phyloP scores from a whole-genome alignment of 2,113 vertebrate species.

The Amphiprion percula region DNA sequence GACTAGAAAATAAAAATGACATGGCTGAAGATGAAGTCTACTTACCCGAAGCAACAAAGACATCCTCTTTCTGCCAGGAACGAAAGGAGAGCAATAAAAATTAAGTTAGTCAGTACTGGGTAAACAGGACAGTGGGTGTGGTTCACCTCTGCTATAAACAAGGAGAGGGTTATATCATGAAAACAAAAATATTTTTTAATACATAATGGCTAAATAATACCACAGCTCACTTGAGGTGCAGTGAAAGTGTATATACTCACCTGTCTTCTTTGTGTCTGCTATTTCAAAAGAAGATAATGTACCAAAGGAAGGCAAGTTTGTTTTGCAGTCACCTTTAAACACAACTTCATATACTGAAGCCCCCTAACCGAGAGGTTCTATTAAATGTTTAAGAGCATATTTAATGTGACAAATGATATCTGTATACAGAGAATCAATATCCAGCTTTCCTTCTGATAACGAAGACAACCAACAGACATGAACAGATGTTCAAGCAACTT shows the following conservation, averaged over 20 bases:
- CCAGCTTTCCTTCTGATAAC: not conserved
- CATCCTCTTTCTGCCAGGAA: constrained; percentile 84
- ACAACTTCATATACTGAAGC: not conserved
- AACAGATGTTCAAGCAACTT: not conserved
- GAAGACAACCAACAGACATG: not conserved
- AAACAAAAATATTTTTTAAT: constrained; percentile 23
- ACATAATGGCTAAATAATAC: constrained; percentile 21
- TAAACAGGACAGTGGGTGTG: constrained; percentile 38
- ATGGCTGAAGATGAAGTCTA: constrained; percentile 53
- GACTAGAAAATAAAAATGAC: constrained; percentile 14
- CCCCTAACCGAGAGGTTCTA: too few species aligned
- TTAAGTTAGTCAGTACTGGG: constrained; percentile 65
- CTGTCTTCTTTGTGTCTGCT: not conserved
- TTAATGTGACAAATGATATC: too few species aligned
- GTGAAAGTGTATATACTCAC: constrained; percentile 6
- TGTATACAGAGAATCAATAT: not conserved
- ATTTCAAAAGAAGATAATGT: too few species aligned
- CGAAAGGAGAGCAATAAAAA: constrained; percentile 77
- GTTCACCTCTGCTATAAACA: constrained; percentile 51
- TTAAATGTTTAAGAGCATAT: too few species aligned
- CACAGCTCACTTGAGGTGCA: constrained; percentile 47
- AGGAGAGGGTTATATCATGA: constrained; percentile 49
- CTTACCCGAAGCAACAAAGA: constrained; percentile 81
- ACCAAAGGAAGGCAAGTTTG: too few species aligned
- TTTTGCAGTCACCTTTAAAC: not conserved